Conservation (phyloP, 1,140 invertebrate species). For the Diprion similis region DNA sequence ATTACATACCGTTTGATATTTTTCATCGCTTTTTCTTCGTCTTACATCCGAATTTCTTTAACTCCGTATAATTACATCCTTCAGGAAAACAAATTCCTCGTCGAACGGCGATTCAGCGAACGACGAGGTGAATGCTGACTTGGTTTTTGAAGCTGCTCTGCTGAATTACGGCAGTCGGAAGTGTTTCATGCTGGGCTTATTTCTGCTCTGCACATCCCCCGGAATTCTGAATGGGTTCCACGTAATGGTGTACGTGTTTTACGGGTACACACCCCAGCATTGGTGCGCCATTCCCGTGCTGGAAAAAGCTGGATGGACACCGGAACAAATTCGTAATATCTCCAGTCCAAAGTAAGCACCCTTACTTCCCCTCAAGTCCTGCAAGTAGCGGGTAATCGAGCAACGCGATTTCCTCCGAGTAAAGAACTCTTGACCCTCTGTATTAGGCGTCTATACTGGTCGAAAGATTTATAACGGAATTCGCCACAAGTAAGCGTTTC, state of each 20-base stretch:
- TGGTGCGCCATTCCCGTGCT: conserved; percentile 60
- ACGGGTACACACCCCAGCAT: conserved; percentile 52
- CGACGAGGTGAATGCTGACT: neutral
- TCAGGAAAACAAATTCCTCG: neutral
- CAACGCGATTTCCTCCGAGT: conserved; percentile 4
- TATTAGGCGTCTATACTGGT: too few species aligned
- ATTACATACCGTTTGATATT: neutral
- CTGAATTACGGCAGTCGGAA: conserved; percentile 17
- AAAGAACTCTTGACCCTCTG: neutral
- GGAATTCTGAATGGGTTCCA: conserved; percentile 62
- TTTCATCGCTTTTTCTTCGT: neutral
- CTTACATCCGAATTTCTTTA: too few species aligned
- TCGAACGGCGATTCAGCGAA: neutral
- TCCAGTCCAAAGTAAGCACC: conserved; percentile 32
- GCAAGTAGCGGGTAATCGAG: neutral
- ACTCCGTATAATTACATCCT: too few species aligned
- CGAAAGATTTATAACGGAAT: neutral
- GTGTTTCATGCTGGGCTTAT: conserved; percentile 40
- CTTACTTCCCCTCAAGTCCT: neutral
- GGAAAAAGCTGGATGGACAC: conserved; percentile 49
- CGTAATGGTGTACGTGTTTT: conserved; percentile 59
- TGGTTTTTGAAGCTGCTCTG: conserved; percentile 3
- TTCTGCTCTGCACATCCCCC: conserved; percentile 55
- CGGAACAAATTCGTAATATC: conserved; percentile 53
- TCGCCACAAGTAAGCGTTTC: neutral